Percentiles rank a stretch among this genome's conserved stretches.
Evolutionary conservation across 2,113 vertebrate species (phyloP).

Genomic region (Pholis gunnellus): DNA sequence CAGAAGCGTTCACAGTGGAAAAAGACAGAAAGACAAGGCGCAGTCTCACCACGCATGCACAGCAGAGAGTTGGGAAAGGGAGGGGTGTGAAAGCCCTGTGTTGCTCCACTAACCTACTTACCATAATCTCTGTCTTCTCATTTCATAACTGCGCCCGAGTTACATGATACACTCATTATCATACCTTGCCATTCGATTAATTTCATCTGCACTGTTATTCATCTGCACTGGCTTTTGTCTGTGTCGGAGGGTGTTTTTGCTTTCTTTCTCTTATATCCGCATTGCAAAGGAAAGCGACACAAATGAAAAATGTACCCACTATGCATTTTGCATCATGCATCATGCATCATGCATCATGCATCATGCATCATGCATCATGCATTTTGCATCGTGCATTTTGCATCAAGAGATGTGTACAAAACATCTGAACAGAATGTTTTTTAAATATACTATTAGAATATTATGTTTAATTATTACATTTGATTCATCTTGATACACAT

Average conservation of each 20-base stretch:
- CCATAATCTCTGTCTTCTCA: slow-evolving; percentile 79
- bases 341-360: background rate
- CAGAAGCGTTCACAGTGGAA: slow-evolving; percentile 37
- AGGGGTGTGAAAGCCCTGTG: slow-evolving; percentile 61
- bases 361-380: background rate
- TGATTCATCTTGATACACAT: background rate
- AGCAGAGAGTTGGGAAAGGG: slow-evolving; percentile 34
- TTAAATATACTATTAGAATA: background rate
- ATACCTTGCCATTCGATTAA: slow-evolving; percentile 55
- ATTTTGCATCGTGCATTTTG: background rate
- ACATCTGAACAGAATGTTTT: background rate
- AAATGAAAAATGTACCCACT: background rate
- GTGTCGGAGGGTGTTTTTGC: slow-evolving; percentile 6
- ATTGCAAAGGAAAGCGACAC: background rate
- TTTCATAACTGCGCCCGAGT: slow-evolving; percentile 82
- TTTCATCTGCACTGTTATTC: slow-evolving; percentile 57
- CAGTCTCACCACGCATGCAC: slow-evolving; percentile 47
- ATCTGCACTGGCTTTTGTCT: slow-evolving; percentile 22
- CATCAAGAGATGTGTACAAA: background rate
- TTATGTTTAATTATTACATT: background rate
- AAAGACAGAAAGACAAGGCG: slow-evolving; percentile 16
- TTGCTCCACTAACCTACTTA: slow-evolving; percentile 86
- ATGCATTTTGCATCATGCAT: background rate
- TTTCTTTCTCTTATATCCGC: background rate
- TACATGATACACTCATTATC: slow-evolving; percentile 76